phyloP scores from a whole-genome alignment of 2,888 invertebrate species.

The Oxyscelio sp. region DNA sequence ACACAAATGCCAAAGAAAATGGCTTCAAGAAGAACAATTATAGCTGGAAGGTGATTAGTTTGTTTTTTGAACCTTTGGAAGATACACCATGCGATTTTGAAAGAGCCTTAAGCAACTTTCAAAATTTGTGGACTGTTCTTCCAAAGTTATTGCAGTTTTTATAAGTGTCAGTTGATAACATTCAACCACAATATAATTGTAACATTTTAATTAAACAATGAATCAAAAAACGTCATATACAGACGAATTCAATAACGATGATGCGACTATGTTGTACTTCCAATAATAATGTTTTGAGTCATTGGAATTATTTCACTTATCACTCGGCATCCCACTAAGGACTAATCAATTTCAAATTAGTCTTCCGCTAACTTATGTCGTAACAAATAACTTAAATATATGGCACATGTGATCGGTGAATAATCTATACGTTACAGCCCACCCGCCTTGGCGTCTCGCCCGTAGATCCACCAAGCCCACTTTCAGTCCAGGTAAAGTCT shows the following conservation, averaged over 20 bases:
- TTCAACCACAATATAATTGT: constrained; percentile 1
- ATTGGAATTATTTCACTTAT: too few relatives aligned
- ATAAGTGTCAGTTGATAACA: not conserved
- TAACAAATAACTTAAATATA: constrained; percentile 64
- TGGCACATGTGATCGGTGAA: constrained; percentile 84
- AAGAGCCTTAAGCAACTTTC: not conserved
- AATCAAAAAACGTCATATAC: not conserved
- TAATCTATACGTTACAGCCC: constrained; percentile 86
- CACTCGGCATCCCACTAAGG: too few relatives aligned
- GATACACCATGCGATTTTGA: not conserved
- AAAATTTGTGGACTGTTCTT: not conserved
- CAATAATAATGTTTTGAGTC: too few relatives aligned
- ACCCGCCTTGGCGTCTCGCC: constrained; percentile 86
- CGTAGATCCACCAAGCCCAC: constrained; percentile 86
- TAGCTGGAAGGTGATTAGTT: constrained; percentile 52
- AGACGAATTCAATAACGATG: not conserved
- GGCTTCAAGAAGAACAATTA: constrained; percentile 38
- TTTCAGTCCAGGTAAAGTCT: constrained; percentile 87
- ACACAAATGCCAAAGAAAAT: constrained; percentile 52
- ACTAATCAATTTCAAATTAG: constrained; percentile 35
- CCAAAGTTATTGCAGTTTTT: constrained; percentile 2
- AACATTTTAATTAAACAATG: not conserved
- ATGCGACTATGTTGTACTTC: too few relatives aligned
- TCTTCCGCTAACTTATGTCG: constrained; percentile 67
- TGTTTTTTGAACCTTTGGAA: constrained; percentile 2